A percentile compares a stretch with the other conserved stretches of the same genome.
phyloP scores from a whole-genome alignment of 2,888 invertebrate genomes.

The Watsonalla cultraria region DNA sequence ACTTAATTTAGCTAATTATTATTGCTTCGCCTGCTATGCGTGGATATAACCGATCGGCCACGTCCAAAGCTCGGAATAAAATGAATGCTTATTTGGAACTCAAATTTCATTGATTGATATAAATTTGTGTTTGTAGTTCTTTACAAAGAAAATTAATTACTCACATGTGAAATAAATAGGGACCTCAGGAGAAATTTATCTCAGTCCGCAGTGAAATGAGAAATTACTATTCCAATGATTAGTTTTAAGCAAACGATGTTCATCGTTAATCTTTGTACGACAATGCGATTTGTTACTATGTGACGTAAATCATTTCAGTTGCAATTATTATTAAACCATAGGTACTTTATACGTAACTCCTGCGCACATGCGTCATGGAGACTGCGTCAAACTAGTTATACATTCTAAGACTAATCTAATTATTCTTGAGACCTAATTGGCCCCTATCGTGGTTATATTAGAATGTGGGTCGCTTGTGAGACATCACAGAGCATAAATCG shows the following conservation, averaged over 20 bases:
- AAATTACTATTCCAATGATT: constrained; percentile 62
- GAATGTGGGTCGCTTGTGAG: constrained; percentile 1
- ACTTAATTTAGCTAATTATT: neutral
- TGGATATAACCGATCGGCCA: neutral
- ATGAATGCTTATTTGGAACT: neutral
- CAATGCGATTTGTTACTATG: constrained; percentile 48
- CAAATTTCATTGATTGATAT: neutral
- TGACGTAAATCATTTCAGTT: constrained; percentile 28
- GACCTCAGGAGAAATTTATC: constrained; percentile 51
- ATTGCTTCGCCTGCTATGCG: neutral
- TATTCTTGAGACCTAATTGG: constrained; percentile 13
- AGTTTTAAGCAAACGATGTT: constrained; percentile 54
- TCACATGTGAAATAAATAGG: constrained; percentile 3
- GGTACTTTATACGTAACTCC: constrained; percentile 26
- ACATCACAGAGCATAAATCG: neutral
- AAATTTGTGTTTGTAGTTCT: neutral
- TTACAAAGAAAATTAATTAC: neutral
- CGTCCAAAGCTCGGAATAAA: neutral
- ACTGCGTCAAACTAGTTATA: constrained; percentile 33
- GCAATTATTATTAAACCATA: constrained; percentile 30
- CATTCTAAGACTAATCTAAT: constrained; percentile 24
- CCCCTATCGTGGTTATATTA: constrained; percentile 9
- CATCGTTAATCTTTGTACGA: constrained; percentile 55
- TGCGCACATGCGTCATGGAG: constrained; percentile 33
- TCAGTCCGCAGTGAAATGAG: constrained; percentile 50